phyloP scores from a whole-genome alignment of 2,113 vertebrate species.

The Paramisgurnus dabryanus region DNA sequence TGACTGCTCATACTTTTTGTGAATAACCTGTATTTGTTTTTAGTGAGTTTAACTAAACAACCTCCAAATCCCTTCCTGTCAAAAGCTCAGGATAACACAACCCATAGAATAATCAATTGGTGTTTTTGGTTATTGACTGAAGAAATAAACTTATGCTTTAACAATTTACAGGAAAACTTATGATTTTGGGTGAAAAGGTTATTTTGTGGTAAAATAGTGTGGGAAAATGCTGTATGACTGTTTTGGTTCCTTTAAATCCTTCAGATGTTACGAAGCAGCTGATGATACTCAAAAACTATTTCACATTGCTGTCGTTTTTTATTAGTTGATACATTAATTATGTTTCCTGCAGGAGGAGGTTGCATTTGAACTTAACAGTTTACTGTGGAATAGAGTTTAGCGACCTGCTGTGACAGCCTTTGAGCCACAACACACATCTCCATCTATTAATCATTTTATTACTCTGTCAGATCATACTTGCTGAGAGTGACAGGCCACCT shows the following conservation, averaged over 20 bases:
- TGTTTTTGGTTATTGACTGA: constrained; percentile 31
- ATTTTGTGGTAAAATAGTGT: too few species aligned
- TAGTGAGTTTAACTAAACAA: not conserved
- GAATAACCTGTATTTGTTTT: not conserved
- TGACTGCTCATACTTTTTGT: not conserved
- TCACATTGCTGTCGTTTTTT: constrained; percentile 7
- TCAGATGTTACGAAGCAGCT: not conserved
- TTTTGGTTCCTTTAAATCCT: too few species aligned
- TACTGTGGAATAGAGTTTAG: constrained; percentile 11
- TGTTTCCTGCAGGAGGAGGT: constrained; percentile 1
- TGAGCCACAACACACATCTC: constrained; percentile 11
- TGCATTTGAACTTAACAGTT: constrained; percentile 9
- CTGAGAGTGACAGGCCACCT: constrained; percentile 12
- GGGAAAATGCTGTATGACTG: too few species aligned
- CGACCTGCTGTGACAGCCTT: not conserved
- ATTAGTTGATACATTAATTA: constrained; percentile 16
- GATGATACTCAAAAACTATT: not conserved
- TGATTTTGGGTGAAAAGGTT: too few species aligned
- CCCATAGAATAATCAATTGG: not conserved
- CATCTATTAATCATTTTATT: constrained; percentile 35
- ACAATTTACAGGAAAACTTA: not conserved
- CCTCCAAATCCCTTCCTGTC: constrained; percentile 15
- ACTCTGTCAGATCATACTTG: constrained; percentile 35
- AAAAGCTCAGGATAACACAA: constrained; percentile 25
- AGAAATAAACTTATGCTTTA: constrained; percentile 17